phyloP scores from a whole-genome alignment of 2,888 invertebrate genomes.

The Tuta absoluta region DNA sequence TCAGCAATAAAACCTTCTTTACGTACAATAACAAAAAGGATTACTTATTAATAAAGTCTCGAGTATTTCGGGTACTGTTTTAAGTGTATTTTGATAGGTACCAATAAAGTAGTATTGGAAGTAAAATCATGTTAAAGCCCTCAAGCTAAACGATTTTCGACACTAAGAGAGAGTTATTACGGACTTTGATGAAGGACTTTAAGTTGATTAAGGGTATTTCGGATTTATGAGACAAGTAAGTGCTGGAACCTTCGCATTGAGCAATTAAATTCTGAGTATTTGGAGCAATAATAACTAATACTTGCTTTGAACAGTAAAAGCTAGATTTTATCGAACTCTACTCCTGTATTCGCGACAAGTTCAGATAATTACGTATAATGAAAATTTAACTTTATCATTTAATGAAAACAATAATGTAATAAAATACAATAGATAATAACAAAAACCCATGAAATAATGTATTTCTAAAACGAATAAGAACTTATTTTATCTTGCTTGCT shows the following conservation, averaged over 20 bases:
- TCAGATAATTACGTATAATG: no score
- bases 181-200: not conserved
- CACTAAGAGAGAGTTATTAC: not conserved
- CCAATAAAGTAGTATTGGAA: slow-evolving; percentile 19
- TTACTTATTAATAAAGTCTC: slow-evolving; percentile 22
- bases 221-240: slow-evolving; percentile 57
- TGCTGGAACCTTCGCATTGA: slow-evolving; percentile 42
- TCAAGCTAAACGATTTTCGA: not conserved
- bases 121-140: not conserved
- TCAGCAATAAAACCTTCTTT: slow-evolving; percentile 8
- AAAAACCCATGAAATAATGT: no score
- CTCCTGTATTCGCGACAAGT: not conserved
- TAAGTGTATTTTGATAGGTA: slow-evolving; percentile 20
- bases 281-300: slow-evolving; percentile 8
- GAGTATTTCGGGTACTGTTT: not conserved
- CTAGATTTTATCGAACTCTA: not conserved
- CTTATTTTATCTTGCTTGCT: no score
- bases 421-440: no score
- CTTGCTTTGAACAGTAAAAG: not conserved
- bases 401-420: no score
- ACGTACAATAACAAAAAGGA: slow-evolving; percentile 5
- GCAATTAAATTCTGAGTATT: slow-evolving; percentile 43
- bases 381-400: no score
- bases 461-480: no score
- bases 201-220: slow-evolving; percentile 1